A percentile compares a stretch with the other conserved stretches of the same genome.
phyloP scores from a whole-genome alignment of 2,113 vertebrate species.

The Calyptommatus sinebrachiatus region DNA sequence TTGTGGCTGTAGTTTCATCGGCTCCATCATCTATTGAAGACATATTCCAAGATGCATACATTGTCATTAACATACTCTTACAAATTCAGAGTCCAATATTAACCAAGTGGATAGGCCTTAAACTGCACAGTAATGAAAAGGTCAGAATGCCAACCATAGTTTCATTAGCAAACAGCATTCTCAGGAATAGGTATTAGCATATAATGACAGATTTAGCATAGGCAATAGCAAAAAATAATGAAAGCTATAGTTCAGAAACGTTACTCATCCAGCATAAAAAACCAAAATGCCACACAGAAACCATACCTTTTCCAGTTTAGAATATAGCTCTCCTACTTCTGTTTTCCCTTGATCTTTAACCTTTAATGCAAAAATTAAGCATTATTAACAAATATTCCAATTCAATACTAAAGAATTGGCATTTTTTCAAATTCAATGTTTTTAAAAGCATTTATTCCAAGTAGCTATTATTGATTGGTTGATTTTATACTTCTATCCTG shows the following conservation, averaged over 20 bases:
- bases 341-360: slow-evolving; percentile 93
- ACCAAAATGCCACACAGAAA: slow-evolving; percentile 1
- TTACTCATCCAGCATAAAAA: too few relatives aligned
- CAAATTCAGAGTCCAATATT: neutral
- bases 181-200: neutral
- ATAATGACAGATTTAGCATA: too few relatives aligned
- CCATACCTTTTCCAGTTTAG: slow-evolving; percentile 91
- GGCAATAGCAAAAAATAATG: too few relatives aligned
- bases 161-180: too few relatives aligned
- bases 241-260: too few relatives aligned
- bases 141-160: too few relatives aligned
- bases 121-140: too few relatives aligned
- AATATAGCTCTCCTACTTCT: slow-evolving; percentile 86
- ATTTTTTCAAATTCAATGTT: neutral
- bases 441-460: neutral
- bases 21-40: too few relatives aligned
- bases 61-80: neutral
- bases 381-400: slow-evolving; percentile 23
- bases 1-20: neutral
- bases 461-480: too few relatives aligned
- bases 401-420: neutral
- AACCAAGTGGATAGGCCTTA: too few relatives aligned
- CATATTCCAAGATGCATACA: too few relatives aligned
- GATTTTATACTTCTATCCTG: too few relatives aligned
- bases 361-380: slow-evolving; percentile 72